Evolutionary conservation across 2,888 invertebrate species (phyloP).

Genomic region (Morpho helenor): DNA sequence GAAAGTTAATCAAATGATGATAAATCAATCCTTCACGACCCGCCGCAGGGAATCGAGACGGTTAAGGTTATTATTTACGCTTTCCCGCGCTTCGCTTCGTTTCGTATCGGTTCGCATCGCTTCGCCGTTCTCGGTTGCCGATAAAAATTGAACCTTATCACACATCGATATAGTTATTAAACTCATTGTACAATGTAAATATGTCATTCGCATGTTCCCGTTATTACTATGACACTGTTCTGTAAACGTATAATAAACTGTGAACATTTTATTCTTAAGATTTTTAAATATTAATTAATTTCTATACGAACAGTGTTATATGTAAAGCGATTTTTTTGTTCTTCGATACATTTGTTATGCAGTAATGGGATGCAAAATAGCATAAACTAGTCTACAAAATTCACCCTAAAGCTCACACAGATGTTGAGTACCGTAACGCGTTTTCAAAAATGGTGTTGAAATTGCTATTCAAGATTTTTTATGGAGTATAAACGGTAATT

Average conservation of each 20-base stretch:
- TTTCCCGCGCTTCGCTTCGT: conserved; percentile 24
- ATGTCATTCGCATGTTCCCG: conserved; percentile 10
- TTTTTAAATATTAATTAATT: not conserved
- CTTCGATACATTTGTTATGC: conserved; percentile 11
- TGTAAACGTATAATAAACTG: not conserved
- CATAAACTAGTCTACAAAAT: not conserved
- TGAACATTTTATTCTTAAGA: not conserved
- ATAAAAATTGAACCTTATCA: conserved; percentile 14
- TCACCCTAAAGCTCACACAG: not conserved
- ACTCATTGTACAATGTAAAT: conserved; percentile 17
- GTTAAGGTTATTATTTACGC: conserved; percentile 11
- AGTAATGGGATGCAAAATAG: conserved; percentile 3
- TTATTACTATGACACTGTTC: conserved; percentile 9
- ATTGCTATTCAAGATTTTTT: too few relatives aligned
- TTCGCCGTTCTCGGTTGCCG: conserved; percentile 6
- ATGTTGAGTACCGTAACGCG: too few relatives aligned
- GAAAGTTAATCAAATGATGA: too few relatives aligned
- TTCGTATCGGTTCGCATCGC: conserved; percentile 14
- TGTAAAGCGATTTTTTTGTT: not conserved
- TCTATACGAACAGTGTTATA: conserved; percentile 3
- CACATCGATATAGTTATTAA: conserved; percentile 18
- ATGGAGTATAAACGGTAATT: too few relatives aligned
- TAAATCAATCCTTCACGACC: not conserved
- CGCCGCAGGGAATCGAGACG: not conserved
- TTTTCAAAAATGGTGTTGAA: too few relatives aligned